Base-by-base conservation (phyloP, 1,140 invertebrate genomes). In the Pseudobourletiella spinata region DNA sequence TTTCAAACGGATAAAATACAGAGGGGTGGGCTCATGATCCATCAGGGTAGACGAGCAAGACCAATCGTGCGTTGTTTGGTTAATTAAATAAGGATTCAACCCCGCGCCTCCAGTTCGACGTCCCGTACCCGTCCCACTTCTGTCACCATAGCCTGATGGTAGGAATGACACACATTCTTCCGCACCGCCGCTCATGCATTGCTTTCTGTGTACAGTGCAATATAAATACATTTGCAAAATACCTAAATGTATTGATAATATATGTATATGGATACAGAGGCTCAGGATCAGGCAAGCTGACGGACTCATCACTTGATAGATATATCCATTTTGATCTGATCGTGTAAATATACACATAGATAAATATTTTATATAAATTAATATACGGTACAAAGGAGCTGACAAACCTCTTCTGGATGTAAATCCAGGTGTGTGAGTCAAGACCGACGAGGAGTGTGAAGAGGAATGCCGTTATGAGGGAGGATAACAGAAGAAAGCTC, bases 341-440 rank as follows among this genome's bases (percentile, higher is more conserved):
- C n/a, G n/a, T n/a, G n/a, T n/a, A n/a, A n/a, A n/a, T n/a, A n/a
- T n/a, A n/a, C n/a, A n/a, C n/a, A n/a, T n/a, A n/a, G n/a, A n/a
- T n/a, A n/a, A n/a, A n/a, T n/a, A n/a, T n/a, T n/a, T n/a, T n/a
- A n/a, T n/a, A n/a, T n/a, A n/a, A n/a, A n/a, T n/a, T n/a, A n/a
- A n/a, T n/a, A n/a, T n/a, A n/a, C n/a, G n/a, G n/a, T n/a, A n/a
- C n/a, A n/a, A n/a, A n/a, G n/a, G n/a, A n/a, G n/a, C n/a, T n/a
- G n/a, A n/a, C 79, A 80, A 74, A 88, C 87, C 87, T 88, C 74
- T 91, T 92, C 73, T 90, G 84, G 70, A 95, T 92, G 73, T 95
- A 94, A 72, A 95, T 95, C 92, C 92, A 96, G 1, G 91, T 92
- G 72, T 95, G 91, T 20, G 91, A 95, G 72, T 94, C 91, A 25